These are phyloP conservation scores for Balearica regulorum DNA, from an alignment of 2,797 vertebrate genomes.

Conservation along the genomic window DNA sequence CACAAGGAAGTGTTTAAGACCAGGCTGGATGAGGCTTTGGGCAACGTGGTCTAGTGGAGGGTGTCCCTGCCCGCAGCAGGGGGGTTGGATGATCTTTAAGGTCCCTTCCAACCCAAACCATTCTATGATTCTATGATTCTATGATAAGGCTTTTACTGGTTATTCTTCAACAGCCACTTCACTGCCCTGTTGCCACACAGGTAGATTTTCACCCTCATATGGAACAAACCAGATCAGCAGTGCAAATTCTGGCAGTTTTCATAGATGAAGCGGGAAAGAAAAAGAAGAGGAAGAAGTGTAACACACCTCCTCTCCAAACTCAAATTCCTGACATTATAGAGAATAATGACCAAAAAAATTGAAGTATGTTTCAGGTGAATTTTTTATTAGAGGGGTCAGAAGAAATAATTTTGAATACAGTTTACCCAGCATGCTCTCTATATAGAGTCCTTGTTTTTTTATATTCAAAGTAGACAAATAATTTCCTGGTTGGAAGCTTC, in stretches of 20 bases:
- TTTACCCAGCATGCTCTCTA: not conserved
- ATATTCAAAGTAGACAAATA: constrained; percentile 18
- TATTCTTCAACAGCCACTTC: not conserved
- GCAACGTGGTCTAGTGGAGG: no score
- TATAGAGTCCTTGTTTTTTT: not conserved
- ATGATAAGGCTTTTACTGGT: not conserved
- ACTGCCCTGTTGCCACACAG: not conserved
- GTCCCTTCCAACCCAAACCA: no score
- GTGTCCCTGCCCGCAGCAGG: no score
- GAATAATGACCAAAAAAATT: not conserved
- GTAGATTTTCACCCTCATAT: not conserved
- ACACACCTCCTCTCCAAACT: not conserved
- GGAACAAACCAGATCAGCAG: not conserved
- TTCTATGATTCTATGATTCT: no score
- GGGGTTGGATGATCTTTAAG: no score
- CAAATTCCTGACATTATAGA: not conserved
- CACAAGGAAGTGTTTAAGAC: not conserved
- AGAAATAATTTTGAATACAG: not conserved
- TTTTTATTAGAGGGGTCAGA: not conserved
- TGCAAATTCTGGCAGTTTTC: not conserved
- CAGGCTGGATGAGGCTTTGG: no score
- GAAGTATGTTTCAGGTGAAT: not conserved
- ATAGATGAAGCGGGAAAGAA: not conserved
- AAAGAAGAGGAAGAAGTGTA: not conserved
- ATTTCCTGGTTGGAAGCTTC: constrained; percentile 49